Percentiles rank a stretch among this genome's conserved stretches.
phyloP scores from a whole-genome alignment of 2,888 invertebrate genomes.

The Clepsis dumicolana region DNA sequence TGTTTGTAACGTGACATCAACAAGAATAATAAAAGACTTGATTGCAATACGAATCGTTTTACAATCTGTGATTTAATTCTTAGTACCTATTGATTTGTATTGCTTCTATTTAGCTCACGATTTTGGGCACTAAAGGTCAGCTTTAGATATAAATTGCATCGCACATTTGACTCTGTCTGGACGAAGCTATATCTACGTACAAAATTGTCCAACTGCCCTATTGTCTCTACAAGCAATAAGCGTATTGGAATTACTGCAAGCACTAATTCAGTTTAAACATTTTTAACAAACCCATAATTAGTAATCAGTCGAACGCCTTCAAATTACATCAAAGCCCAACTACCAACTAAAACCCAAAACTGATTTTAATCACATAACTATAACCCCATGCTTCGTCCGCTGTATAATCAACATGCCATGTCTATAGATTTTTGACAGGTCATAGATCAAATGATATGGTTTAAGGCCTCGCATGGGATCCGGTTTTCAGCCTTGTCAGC shows the following conservation, averaged over 20 bases:
- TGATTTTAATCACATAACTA: slow-evolving; percentile 38
- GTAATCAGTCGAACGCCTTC: slow-evolving; percentile 3
- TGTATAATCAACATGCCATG: slow-evolving; percentile 44
- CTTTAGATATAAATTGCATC: neutral
- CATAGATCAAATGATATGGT: slow-evolving; percentile 35
- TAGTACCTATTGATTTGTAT: neutral
- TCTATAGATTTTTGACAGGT: slow-evolving; percentile 43
- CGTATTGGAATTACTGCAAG: too few relatives aligned
- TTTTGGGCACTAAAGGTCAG: slow-evolving; percentile 1
- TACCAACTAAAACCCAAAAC: slow-evolving; percentile 30
- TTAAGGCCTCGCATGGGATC: slow-evolving; percentile 33
- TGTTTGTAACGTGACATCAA: neutral
- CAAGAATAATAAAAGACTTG: neutral
- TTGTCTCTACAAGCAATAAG: too few relatives aligned
- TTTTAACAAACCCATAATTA: slow-evolving; percentile 5
- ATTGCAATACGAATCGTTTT: neutral
- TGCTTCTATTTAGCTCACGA: neutral
- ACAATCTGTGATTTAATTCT: neutral
- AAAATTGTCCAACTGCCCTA: too few relatives aligned
- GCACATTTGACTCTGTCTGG: neutral
- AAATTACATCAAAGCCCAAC: slow-evolving; percentile 32
- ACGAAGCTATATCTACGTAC: neutral
- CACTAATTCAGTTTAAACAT: neutral
- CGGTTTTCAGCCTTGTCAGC: slow-evolving; percentile 42
- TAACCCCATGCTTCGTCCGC: slow-evolving; percentile 30